Evolutionary conservation across 2,888 invertebrate genomes (phyloP).

Genomic region (Hemicrepidius hirtus): DNA sequence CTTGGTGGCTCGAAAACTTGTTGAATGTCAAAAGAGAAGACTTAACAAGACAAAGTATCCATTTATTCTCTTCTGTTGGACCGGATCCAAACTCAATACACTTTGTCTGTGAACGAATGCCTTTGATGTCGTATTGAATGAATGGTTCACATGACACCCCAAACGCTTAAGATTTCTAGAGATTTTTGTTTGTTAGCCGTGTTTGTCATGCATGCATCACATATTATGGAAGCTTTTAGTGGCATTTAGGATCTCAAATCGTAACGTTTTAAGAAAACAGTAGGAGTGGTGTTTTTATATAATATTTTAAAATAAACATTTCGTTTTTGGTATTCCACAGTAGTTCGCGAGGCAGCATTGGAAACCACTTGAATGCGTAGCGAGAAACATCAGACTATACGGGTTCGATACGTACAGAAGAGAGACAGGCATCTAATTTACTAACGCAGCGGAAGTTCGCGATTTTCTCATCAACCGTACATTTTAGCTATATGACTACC

Average conservation of each 20-base stretch:
- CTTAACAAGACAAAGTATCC: conserved; percentile 37
- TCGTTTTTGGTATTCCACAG: too few species aligned
- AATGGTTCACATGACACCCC: conserved; percentile 17
- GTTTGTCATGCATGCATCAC: not conserved
- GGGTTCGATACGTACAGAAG: too few species aligned
- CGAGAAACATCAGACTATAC: too few species aligned
- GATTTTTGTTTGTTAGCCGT: conserved; percentile 8
- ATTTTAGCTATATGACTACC: too few species aligned
- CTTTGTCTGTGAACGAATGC: conserved; percentile 31
- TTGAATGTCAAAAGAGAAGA: conserved; percentile 40
- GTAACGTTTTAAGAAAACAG: too few species aligned
- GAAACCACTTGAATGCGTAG: too few species aligned
- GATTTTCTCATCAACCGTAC: too few species aligned
- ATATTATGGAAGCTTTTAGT: conserved; percentile 5
- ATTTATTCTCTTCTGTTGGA: conserved; percentile 40
- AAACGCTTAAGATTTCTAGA: not conserved
- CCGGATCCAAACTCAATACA: conserved; percentile 38
- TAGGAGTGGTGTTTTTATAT: too few species aligned
- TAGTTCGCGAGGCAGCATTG: too few species aligned
- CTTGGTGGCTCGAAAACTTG: conserved; percentile 23
- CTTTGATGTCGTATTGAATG: conserved; percentile 41
- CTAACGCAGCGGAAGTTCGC: too few species aligned
- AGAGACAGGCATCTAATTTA: too few species aligned
- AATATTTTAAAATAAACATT: too few species aligned
- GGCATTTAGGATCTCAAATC: not conserved